A percentile compares a stretch with the other conserved stretches of the same genome.
Evolutionary conservation across 2,797 vertebrate genomes (phyloP).

Genomic region (Poeciliopsis paucimaculata): DNA sequence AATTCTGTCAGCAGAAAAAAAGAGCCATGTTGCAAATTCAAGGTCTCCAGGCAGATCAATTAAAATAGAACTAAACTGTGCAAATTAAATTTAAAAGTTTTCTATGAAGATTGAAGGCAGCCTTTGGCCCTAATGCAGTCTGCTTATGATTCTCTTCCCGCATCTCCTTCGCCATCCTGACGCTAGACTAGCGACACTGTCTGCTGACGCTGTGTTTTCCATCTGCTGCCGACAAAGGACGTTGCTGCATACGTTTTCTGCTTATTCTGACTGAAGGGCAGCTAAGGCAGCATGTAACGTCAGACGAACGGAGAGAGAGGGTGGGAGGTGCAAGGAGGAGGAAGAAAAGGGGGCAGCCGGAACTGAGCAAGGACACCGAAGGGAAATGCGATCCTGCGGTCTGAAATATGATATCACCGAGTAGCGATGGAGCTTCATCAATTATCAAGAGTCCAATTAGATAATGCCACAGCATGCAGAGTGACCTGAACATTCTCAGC

Average conservation of each 20-base stretch:
- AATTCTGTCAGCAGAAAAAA: not conserved
- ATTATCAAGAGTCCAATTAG: conserved; percentile 63
- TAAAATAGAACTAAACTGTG: conserved; percentile 16
- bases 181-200: conserved; percentile 23
- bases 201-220: conserved; percentile 6
- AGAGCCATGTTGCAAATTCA: not conserved
- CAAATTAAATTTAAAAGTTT: not conserved
- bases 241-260: conserved; percentile 35
- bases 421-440: conserved; percentile 55
- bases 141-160: conserved; percentile 12
- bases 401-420: conserved; percentile 33
- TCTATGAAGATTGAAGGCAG: not conserved
- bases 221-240: conserved; percentile 45
- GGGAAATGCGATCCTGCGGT: conserved; percentile 39
- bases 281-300: conserved; percentile 26
- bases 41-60: not conserved
- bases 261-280: conserved; percentile 40
- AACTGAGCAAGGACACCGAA: conserved; percentile 23
- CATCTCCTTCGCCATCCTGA: not conserved
- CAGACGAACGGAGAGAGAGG: conserved; percentile 16
- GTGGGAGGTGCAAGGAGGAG: not conserved
- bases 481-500: conserved; percentile 8
- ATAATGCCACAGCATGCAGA: conserved; percentile 35
- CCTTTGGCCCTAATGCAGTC: not conserved
- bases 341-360: conserved; percentile 6